These are phyloP conservation scores for Ctenopoma multispine DNA, from an alignment of 2,797 vertebrate species.

Conservation along the genomic window DNA sequence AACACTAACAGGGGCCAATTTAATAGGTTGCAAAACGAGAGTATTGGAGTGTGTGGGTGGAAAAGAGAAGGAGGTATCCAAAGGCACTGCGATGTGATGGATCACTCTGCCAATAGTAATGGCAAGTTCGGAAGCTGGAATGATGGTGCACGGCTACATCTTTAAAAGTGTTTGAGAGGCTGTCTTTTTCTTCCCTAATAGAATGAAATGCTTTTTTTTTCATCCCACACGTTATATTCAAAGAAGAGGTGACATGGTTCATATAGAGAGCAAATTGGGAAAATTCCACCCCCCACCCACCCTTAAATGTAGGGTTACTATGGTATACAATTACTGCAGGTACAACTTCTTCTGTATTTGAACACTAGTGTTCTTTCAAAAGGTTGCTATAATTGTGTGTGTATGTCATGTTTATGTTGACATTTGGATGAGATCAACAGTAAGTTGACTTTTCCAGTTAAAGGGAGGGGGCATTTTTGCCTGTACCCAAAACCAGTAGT, in stretches of 20 bases:
- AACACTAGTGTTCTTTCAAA: neutral
- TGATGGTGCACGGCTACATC: slow-evolving; percentile 46
- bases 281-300: neutral
- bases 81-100: slow-evolving; percentile 58
- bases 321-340: neutral
- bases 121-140: slow-evolving; percentile 49
- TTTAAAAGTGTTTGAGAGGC: slow-evolving; percentile 40
- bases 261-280: slow-evolving; percentile 31
- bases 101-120: slow-evolving; percentile 62
- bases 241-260: slow-evolving; percentile 32
- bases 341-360: neutral
- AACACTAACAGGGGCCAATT: slow-evolving; percentile 69
- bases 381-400: neutral
- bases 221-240: slow-evolving; percentile 8
- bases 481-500: slow-evolving; percentile 20
- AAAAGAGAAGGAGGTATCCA: slow-evolving; percentile 54
- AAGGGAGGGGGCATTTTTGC: neutral
- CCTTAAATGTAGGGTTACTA: slow-evolving; percentile 5
- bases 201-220: neutral
- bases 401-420: neutral
- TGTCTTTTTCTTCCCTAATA: slow-evolving; percentile 32
- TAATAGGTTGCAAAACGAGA: slow-evolving; percentile 72
- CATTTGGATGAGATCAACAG: slow-evolving; percentile 32
- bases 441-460: slow-evolving; percentile 15
- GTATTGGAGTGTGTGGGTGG: slow-evolving; percentile 56